Conservation (phyloP, 2,113 vertebrate species). For the Oceanites oceanicus region DNA sequence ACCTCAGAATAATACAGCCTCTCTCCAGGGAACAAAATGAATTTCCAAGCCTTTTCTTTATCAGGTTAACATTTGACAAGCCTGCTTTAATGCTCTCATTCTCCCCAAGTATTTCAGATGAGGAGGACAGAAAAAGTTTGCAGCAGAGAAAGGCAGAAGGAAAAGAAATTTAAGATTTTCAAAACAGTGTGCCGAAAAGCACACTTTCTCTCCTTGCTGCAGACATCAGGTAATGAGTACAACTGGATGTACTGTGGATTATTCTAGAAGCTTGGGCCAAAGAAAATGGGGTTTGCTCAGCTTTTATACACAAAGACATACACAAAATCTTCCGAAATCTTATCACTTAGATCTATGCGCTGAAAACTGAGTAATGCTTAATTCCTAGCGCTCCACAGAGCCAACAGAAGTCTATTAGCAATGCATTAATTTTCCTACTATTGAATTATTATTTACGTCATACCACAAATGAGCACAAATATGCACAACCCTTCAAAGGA, state of each 20-base stretch:
- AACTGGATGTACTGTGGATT: background rate
- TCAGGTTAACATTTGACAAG: constrained; percentile 60
- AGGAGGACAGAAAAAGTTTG: constrained; percentile 59
- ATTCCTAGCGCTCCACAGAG: background rate
- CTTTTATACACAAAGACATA: background rate
- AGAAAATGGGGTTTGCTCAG: background rate
- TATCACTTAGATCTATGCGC: constrained; percentile 4
- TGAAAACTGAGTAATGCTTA: background rate
- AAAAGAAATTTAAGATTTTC: constrained; percentile 30
- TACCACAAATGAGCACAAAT: background rate
- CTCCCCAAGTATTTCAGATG: constrained; percentile 35
- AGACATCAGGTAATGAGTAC: constrained; percentile 37
- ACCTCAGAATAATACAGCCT: constrained; percentile 55
- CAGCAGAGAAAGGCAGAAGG: background rate
- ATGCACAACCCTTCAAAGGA: background rate
- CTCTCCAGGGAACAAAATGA: constrained; percentile 65
- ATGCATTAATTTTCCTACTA: background rate
- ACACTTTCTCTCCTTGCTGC: background rate
- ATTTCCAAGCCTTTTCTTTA: constrained; percentile 60
- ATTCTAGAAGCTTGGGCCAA: constrained; percentile 27
- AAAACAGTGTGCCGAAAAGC: constrained; percentile 19
- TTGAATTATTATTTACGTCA: background rate
- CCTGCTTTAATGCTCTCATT: constrained; percentile 44
- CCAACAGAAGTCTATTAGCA: background rate
- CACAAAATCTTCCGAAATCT: constrained; percentile 4